Evolutionary conservation across 2,888 invertebrate species (phyloP).

Genomic region (Globia sparganii): DNA sequence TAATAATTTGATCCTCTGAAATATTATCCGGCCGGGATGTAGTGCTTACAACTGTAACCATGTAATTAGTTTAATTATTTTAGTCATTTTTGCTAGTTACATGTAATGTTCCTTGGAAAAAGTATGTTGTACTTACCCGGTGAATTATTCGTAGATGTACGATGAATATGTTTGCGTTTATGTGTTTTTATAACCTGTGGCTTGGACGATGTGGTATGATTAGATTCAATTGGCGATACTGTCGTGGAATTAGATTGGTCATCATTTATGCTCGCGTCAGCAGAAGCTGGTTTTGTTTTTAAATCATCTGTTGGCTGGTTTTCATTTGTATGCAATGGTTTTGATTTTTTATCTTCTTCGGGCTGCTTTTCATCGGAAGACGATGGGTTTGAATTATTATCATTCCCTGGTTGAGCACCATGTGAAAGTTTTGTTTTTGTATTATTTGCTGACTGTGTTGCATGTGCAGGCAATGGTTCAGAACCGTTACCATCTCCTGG

Average conservation of each 20-base stretch:
- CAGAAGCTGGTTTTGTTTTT: neutral
- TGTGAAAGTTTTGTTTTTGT: neutral
- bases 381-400: neutral
- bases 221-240: neutral
- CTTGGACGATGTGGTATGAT: neutral
- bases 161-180: neutral
- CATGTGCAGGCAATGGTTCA: neutral
- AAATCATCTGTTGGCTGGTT: neutral
- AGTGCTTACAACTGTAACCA: conserved; percentile 37
- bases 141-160: neutral
- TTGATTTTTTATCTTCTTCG: neutral
- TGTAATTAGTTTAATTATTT: neutral
- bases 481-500: neutral
- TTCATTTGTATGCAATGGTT: neutral
- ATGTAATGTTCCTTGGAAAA: neutral
- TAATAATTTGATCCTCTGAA: conserved; percentile 34
- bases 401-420: neutral
- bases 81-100: neutral
- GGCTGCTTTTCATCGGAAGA: neutral
- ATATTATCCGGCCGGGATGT: neutral
- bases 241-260: neutral
- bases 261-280: neutral
- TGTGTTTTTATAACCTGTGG: neutral
- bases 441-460: neutral
- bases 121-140: conserved; percentile 29